Percentiles rank a stretch among this genome's conserved stretches.
Conservation (phyloP, 1,140 invertebrate genomes). For the Drosophila fuyamai region DNA sequence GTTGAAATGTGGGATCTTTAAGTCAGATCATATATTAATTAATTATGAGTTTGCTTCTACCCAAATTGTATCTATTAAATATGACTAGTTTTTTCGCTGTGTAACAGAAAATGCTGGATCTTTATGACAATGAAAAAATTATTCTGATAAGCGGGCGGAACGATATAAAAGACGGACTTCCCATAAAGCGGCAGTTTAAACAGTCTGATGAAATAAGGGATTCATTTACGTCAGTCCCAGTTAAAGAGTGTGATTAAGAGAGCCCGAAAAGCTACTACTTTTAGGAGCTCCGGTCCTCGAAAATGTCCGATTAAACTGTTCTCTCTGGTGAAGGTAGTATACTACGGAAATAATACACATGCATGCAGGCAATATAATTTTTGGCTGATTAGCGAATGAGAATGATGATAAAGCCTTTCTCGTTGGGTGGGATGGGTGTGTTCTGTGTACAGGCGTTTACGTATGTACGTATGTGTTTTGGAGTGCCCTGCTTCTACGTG, state of each 20-base stretch:
- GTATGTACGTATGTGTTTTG: slow-evolving; percentile 9
- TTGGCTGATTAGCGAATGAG: slow-evolving; percentile 33
- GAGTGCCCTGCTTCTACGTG: slow-evolving; percentile 57
- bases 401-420: slow-evolving; percentile 34
- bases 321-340: slow-evolving; percentile 15
- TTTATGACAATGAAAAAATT: slow-evolving; percentile 23
- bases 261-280: slow-evolving; percentile 1
- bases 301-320: neutral
- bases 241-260: slow-evolving; percentile 27
- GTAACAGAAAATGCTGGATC: slow-evolving; percentile 4
- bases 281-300: neutral
- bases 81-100: neutral
- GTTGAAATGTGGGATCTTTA: too few species aligned
- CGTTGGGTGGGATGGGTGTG: slow-evolving; percentile 30
- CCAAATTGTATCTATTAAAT: too few species aligned
- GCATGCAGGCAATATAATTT: slow-evolving; percentile 36
- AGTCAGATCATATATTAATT: too few species aligned
- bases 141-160: slow-evolving; percentile 38
- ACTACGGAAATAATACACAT: slow-evolving; percentile 25
- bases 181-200: slow-evolving; percentile 18
- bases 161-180: slow-evolving; percentile 22
- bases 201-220: slow-evolving; percentile 35
- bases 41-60: too few species aligned
- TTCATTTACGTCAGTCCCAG: slow-evolving; percentile 24
- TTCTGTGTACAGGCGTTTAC: slow-evolving; percentile 11